Evolutionary conservation across 2,113 vertebrate genomes (phyloP), one percentile per base, ranked within the genome.

Genomic region (Chaetura pelagica): DNA sequence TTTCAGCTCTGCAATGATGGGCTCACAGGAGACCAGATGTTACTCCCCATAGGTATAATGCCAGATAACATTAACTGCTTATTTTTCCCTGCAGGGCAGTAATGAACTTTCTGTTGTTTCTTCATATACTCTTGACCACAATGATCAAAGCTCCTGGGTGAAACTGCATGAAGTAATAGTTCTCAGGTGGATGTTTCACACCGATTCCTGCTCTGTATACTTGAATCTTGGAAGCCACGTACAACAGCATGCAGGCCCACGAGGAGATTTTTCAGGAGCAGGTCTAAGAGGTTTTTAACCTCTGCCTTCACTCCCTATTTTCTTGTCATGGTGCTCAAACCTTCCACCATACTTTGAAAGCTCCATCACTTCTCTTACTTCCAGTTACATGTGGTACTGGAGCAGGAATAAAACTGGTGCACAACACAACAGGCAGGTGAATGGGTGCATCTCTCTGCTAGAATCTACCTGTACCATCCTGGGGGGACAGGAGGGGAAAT

Each of bases 371-470:
- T 67, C 11, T 75, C 6, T 18, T 64, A 19, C 29, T 77, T 69
- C 38, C 54, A 89, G 14, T 11, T 35, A 12, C 10, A 22, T 3
- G 23, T 7, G 1, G 16, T 40, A 23, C 29, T 0, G 3, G 24
- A 51, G 27, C 15, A 15, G 51, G 73, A 69, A 51, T 59, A 48
- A 64, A 87, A 69, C 12, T 9, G 35, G 5, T 20, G 34, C 3
- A 17, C 0, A 2, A 19, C 10, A 32, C 29, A 51, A n/a, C 6
- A 5, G 20, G 59, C 32, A 64, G 24, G 20, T 14, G 18, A 35
- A 35, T 5, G 38, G 29, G 18, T 57, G 42, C 3, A 0, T n/a
- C n/a, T 78, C 14, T n/a, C 29, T 91, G 61, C 26, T 16, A 23
- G 20, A 14, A 34, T 34, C 61, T 38, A 16, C n/a, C 55, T 4